Evolutionary conservation across 92 coral and sea anemone genomes (phyloP), one percentile per base, ranked within the genome.

Genomic region (Parazoanthus darwini): DNA sequence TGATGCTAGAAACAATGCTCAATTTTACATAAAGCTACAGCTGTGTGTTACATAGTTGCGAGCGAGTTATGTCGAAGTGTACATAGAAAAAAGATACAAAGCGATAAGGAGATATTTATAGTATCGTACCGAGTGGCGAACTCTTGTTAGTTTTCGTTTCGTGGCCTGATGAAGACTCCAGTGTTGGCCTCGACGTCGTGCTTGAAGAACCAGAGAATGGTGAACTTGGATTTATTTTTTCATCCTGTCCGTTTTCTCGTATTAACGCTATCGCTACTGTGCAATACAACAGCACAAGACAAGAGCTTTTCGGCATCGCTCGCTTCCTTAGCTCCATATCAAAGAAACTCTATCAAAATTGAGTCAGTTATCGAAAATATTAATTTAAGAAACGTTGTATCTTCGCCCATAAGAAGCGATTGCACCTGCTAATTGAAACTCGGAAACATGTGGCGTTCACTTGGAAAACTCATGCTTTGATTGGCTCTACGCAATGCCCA

Each of bases 391-490:
- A 44, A n/a, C 79, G 71, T 68, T 44, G 87, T 84, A 26, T 71
- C 56, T 71, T 84, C 78, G 79, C 87, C 79, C 48, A 26, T 48
- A 37, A 84, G 66, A 33, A 79, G 42, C 13, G 67, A 6, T 72
- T 65, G 86, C 87, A 84, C 78, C 87, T 84, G 87, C 42, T 84
- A 84, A 84, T 84, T 70, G 56, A 84, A 72, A 48, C 68, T 71
- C 44, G 50, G 87, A 44, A 84, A 84, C 87, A 70, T 46, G 37
- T 42, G 79, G 77, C 66, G 77, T 84, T 84, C 73, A 81, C 54
- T 44, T 71, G 46, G 10, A 70, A 13, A 70, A 20, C 22, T 48
- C 79, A 25, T 14, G 18, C 46, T 15, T 50, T 29, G 87, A 84
- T 84, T 84, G 87, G 87, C 18, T 48, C 14, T 48, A 2, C 67